A percentile compares a stretch with the other conserved stretches of the same genome.
phyloP scores from a whole-genome alignment of 1,140 invertebrate genomes.

The Meteorus sp. region DNA sequence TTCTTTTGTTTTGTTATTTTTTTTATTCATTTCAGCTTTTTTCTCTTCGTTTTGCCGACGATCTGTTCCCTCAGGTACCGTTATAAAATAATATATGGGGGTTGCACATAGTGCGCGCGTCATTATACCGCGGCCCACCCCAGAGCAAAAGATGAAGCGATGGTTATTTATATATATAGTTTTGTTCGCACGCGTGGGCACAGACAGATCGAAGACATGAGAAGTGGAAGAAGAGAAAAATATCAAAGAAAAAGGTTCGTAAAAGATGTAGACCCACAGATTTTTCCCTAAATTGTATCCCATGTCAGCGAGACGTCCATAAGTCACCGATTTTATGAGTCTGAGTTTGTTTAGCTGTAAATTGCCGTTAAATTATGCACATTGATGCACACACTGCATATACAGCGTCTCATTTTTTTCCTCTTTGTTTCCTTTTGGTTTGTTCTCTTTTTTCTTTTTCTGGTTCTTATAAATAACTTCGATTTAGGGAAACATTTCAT shows the following conservation, averaged over 20 bases:
- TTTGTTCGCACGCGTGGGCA: too few relatives aligned
- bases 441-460: neutral
- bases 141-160: too few relatives aligned
- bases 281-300: constrained; percentile 25
- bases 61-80: too few relatives aligned
- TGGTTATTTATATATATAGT: too few relatives aligned
- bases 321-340: constrained; percentile 39
- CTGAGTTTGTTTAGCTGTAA: constrained; percentile 27
- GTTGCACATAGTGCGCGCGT: too few relatives aligned
- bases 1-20: too few relatives aligned
- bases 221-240: neutral
- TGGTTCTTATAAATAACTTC: neutral
- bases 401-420: too few relatives aligned
- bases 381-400: constrained; percentile 19
- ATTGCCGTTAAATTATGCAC: constrained; percentile 41
- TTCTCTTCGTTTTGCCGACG: too few relatives aligned
- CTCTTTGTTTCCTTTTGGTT: neutral
- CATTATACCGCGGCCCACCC: too few relatives aligned
- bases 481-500: constrained; percentile 2
- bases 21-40: too few relatives aligned
- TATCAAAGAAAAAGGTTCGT: constrained; percentile 22
- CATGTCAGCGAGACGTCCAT: constrained; percentile 31
- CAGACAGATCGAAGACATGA: neutral
- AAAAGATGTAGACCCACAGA: constrained; percentile 15
- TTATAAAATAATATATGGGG: too few relatives aligned